A percentile compares a stretch with the other conserved stretches of the same genome.
These are phyloP conservation scores for Toxostoma redivivum DNA, from an alignment of 2,113 vertebrate genomes.

Conservation along the genomic window DNA sequence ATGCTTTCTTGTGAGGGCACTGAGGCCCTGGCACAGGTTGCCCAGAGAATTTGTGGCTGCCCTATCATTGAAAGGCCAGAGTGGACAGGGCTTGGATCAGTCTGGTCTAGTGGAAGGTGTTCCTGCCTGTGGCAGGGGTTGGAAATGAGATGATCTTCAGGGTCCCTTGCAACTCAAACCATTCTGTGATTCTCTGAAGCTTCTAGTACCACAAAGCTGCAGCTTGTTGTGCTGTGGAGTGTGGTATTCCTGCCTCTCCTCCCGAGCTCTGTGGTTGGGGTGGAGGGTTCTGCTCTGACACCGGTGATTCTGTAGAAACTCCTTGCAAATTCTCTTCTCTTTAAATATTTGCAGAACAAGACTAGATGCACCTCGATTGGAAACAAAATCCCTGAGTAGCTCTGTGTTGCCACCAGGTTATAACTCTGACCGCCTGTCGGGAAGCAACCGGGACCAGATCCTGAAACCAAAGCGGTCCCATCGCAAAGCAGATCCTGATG, in stretches of 20 bases:
- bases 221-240: background rate
- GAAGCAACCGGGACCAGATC: constrained; percentile 78
- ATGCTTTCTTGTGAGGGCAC: background rate
- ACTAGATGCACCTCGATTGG: constrained; percentile 90
- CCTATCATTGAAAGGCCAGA: background rate
- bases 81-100: background rate
- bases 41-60: background rate
- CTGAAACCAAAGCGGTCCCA: constrained; percentile 94
- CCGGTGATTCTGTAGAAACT: background rate
- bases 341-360: constrained; percentile 82
- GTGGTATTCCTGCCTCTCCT: background rate
- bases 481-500: constrained; percentile 92
- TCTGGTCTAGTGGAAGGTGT: background rate
- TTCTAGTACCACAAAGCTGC: background rate
- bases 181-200: background rate
- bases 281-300: background rate
- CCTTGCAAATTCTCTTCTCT: constrained; percentile 3
- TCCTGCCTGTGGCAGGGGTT: background rate
- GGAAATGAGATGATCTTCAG: background rate
- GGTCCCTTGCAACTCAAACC: background rate
- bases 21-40: background rate
- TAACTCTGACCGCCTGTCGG: constrained; percentile 74
- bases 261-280: background rate
- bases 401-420: constrained; percentile 75
- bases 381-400: constrained; percentile 81